A percentile compares a stretch with the other conserved stretches of the same genome.
Conservation (phyloP, 2,113 vertebrate species). For the Amphilophus citrinellus region DNA sequence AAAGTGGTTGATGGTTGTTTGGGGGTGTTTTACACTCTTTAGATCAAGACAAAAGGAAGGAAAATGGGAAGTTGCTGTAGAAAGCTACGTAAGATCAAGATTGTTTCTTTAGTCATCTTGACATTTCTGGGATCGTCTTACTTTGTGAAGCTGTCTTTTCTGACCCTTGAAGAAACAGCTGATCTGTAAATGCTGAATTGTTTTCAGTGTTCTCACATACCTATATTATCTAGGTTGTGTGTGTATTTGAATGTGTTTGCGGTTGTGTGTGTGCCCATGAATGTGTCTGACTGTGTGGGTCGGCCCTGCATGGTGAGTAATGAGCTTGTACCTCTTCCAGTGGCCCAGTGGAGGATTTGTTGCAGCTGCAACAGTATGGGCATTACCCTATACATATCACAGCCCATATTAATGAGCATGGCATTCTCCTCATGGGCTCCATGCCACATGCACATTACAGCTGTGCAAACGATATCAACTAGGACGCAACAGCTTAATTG, state of each 20-base stretch:
- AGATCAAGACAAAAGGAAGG: background rate
- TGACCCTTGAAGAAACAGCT: constrained; percentile 38
- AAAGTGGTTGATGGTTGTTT: background rate
- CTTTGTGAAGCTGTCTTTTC: constrained; percentile 11
- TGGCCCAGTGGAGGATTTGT: constrained; percentile 51
- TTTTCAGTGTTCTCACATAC: background rate
- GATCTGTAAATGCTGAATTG: constrained; percentile 39
- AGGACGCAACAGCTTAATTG: constrained; percentile 14
- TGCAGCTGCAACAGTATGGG: constrained; percentile 68
- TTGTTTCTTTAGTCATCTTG: constrained; percentile 9
- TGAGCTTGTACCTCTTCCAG: constrained; percentile 59
- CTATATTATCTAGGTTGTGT: background rate
- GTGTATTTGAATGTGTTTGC: constrained; percentile 13
- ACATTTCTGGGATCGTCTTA: background rate
- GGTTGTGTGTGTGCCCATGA: background rate
- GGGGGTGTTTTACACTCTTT: background rate
- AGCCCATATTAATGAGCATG: constrained; percentile 65
- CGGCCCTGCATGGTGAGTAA: constrained; percentile 45
- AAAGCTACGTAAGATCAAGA: background rate
- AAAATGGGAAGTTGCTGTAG: background rate
- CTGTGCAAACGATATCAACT: constrained; percentile 28
- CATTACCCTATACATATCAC: constrained; percentile 54
- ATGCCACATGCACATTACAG: constrained; percentile 19
- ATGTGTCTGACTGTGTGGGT: constrained; percentile 20
- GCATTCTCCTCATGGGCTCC: constrained; percentile 26